phyloP scores from a whole-genome alignment of 2,113 vertebrate genomes.

The Mirza zaza region DNA sequence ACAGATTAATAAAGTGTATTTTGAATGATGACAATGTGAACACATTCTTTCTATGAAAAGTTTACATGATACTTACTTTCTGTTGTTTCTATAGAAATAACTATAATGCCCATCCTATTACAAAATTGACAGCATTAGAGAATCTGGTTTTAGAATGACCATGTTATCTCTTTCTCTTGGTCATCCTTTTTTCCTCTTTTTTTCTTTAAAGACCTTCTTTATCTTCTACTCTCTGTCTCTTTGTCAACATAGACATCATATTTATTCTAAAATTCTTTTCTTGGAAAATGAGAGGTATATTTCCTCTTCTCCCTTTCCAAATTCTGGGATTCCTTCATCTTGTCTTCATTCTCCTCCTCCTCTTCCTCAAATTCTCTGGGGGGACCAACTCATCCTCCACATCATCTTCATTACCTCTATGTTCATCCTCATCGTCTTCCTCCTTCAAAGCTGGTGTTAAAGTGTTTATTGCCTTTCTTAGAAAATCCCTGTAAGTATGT shows the following conservation, averaged over 20 bases:
- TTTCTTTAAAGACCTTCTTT: constrained; percentile 84
- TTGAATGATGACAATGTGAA: constrained; percentile 84
- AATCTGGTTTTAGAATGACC: constrained; percentile 69
- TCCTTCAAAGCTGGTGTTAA: constrained; percentile 87
- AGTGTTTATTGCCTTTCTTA: constrained; percentile 90
- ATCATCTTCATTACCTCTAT: constrained; percentile 83
- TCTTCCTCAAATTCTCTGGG: constrained; percentile 78
- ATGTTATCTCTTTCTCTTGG: constrained; percentile 85
- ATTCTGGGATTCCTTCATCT: constrained; percentile 82
- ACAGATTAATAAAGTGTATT: constrained; percentile 75
- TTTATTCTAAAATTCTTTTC: constrained; percentile 93
- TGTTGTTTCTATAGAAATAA: constrained; percentile 77
- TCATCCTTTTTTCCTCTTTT: constrained; percentile 89
- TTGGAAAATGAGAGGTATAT: constrained; percentile 90
- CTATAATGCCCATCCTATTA: constrained; percentile 80
- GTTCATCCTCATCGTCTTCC: constrained; percentile 83
- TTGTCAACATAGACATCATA: constrained; percentile 90
- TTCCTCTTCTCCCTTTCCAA: constrained; percentile 85
- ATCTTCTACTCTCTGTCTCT: constrained; percentile 84
- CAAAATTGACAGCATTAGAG: constrained; percentile 61
- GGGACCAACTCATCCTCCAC: constrained; percentile 84
- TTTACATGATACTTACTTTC: constrained; percentile 76
- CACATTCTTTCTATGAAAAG: constrained; percentile 84
- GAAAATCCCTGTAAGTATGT: constrained; percentile 90
- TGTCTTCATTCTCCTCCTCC: constrained; percentile 75